Evolutionary conservation across 64 coral and sea anemone species (phyloP).

Genomic region (Dendrophyllia cribrosa): DNA sequence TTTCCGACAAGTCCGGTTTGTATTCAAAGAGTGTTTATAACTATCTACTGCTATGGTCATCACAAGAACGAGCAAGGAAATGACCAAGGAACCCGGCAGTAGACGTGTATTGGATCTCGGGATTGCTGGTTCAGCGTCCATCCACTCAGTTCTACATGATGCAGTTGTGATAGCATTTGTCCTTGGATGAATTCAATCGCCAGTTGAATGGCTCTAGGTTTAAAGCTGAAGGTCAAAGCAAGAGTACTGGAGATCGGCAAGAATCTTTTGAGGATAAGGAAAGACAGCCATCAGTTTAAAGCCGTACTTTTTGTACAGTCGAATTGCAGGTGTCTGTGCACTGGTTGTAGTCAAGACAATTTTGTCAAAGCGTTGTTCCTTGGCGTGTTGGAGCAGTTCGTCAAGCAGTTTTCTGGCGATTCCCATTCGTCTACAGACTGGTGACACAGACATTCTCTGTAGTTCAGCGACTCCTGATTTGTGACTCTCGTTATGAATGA

Average conservation of each 20-base stretch:
- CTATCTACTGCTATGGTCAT: too few relatives aligned
- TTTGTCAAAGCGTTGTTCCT: constrained; percentile 60
- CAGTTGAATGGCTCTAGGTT: background rate
- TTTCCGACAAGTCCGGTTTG: constrained; percentile 14
- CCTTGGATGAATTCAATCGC: background rate
- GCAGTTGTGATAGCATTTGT: background rate
- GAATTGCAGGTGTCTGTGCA: constrained; percentile 64
- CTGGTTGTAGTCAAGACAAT: constrained; percentile 68
- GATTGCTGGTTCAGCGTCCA: too few relatives aligned
- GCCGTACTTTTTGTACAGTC: constrained; percentile 67
- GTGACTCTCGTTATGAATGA: constrained; percentile 17
- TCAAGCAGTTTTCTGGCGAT: constrained; percentile 67
- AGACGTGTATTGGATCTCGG: too few relatives aligned
- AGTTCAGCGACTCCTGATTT: constrained; percentile 74
- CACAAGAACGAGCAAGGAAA: too few relatives aligned
- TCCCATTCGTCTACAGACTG: constrained; percentile 54
- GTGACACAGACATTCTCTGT: constrained; percentile 84
- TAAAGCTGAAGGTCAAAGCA: constrained; percentile 47
- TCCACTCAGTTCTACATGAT: background rate
- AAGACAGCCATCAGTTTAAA: constrained; percentile 41
- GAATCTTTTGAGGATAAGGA: constrained; percentile 68
- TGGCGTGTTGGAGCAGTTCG: constrained; percentile 58
- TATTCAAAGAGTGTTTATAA: background rate
- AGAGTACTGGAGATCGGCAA: constrained; percentile 56
- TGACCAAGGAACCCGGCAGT: too few relatives aligned